Conservation (phyloP, 2,797 vertebrate species). For the Myotis pilosus region DNA sequence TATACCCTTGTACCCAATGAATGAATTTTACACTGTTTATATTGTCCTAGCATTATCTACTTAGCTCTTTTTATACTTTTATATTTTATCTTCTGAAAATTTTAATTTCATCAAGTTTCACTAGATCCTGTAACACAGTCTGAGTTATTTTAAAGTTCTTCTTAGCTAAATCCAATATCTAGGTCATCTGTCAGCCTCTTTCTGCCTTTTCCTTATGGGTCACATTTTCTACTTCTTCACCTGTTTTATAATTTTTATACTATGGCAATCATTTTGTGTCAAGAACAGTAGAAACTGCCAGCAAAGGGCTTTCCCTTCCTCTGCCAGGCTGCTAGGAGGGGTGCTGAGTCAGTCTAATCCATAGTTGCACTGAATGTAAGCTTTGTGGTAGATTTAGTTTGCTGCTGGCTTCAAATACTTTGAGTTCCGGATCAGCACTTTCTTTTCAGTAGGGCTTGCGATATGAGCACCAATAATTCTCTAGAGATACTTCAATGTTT, state of each 20-base stretch:
- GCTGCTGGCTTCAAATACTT: neutral
- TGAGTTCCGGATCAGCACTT: neutral
- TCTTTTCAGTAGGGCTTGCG: neutral
- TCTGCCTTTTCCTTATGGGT: neutral
- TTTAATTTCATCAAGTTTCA: neutral
- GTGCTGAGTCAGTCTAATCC: neutral
- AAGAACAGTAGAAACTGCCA: neutral
- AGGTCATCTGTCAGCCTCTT: neutral
- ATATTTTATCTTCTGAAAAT: neutral
- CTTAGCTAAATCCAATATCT: conserved; percentile 23
- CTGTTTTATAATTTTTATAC: conserved; percentile 21
- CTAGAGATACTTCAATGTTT: neutral
- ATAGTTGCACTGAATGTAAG: neutral
- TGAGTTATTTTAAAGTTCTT: conserved; percentile 23
- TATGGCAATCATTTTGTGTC: conserved; percentile 16
- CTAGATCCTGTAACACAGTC: neutral
- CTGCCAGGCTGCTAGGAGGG: neutral
- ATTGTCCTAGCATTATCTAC: neutral
- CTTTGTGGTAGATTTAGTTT: neutral
- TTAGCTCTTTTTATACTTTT: neutral
- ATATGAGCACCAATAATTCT: neutral
- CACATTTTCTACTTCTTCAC: neutral
- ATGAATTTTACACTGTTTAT: neutral
- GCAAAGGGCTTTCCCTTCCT: neutral
- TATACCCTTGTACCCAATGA: neutral